A percentile compares a stretch with the other conserved stretches of the same genome.
Conservation (phyloP, 2,797 vertebrate genomes). For the Lacerta bilineata region DNA sequence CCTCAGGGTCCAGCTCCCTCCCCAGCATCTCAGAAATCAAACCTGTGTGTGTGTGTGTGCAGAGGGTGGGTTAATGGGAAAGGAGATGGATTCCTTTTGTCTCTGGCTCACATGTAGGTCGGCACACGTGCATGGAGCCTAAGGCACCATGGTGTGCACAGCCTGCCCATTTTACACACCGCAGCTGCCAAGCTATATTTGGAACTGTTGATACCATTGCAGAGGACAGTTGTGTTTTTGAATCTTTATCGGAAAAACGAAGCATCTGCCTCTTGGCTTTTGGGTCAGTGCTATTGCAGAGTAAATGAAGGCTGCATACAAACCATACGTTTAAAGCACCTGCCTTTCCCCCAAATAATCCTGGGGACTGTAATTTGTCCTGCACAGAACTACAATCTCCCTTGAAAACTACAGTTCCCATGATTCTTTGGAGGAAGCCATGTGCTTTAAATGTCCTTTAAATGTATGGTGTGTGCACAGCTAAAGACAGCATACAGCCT, state of each 20-base stretch:
- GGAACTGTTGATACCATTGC: not conserved
- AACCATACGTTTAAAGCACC: too few relatives aligned
- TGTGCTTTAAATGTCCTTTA: too few relatives aligned
- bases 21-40: not conserved
- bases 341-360: too few relatives aligned
- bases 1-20: not conserved
- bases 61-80: too few relatives aligned
- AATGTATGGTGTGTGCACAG: not conserved
- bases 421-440: too few relatives aligned
- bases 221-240: not conserved
- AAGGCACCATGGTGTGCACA: not conserved
- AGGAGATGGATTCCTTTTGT: not conserved
- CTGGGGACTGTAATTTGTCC: too few relatives aligned
- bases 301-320: too few relatives aligned
- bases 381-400: too few relatives aligned
- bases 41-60: not conserved
- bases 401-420: too few relatives aligned
- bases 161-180: not conserved
- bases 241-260: not conserved
- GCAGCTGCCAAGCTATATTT: conserved; percentile 2
- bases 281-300: not conserved
- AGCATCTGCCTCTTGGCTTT: not conserved
- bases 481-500: not conserved
- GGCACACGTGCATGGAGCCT: not conserved
- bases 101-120: not conserved